phyloP scores from a whole-genome alignment of 92 coral and sea anemone genomes.

The Paragorgia papillata region DNA sequence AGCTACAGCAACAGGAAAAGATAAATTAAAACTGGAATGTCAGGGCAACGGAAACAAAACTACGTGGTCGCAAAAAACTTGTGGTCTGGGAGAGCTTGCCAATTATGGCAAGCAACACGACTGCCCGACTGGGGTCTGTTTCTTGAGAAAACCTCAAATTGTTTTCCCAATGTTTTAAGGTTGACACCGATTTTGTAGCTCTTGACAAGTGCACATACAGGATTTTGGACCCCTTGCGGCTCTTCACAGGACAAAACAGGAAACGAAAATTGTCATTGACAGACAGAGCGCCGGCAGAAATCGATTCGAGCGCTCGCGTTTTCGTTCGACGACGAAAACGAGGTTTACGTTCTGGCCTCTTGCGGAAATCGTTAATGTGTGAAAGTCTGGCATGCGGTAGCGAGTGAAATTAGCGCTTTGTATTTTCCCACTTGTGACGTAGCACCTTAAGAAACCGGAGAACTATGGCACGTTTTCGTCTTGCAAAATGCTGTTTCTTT shows the following conservation, averaged over 20 bases:
- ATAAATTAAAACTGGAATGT: slow-evolving; percentile 4
- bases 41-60: too few species aligned
- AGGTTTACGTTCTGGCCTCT: neutral
- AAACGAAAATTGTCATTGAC: slow-evolving; percentile 32
- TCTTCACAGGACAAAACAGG: slow-evolving; percentile 35
- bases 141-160: slow-evolving; percentile 12
- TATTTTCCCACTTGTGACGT: neutral
- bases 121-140: too few species aligned
- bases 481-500: neutral
- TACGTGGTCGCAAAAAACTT: too few species aligned
- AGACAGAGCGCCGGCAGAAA: slow-evolving; percentile 14
- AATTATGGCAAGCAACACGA: too few species aligned
- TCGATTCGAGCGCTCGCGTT: neutral
- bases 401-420: neutral
- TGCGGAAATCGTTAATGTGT: slow-evolving; percentile 30
- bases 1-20: neutral
- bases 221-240: slow-evolving; percentile 26
- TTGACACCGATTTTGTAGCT: neutral
- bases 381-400: neutral
- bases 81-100: too few species aligned
- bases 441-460: neutral
- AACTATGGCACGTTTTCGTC: neutral
- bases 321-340: neutral
- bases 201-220: neutral
- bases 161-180: neutral